A percentile compares a stretch with the other conserved stretches of the same genome.
phyloP scores from a whole-genome alignment of 2,888 invertebrate genomes.

The Opisthograptis luteolata region DNA sequence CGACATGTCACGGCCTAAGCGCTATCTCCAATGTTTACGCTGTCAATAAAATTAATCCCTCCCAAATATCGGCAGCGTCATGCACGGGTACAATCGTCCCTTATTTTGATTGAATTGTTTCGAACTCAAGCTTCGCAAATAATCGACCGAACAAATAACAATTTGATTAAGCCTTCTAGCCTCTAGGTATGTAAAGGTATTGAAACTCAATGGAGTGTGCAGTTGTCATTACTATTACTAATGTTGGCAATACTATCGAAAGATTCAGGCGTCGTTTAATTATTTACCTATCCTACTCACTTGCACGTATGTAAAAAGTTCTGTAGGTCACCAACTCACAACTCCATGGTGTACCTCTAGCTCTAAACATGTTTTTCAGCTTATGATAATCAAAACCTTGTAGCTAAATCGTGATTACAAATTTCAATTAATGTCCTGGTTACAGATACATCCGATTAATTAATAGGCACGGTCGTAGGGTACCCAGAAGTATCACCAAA shows the following conservation, averaged over 20 bases:
- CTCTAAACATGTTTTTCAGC: no score
- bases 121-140: slow-evolving; percentile 73
- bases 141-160: slow-evolving; percentile 68
- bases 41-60: slow-evolving; percentile 76
- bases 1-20: slow-evolving; percentile 56
- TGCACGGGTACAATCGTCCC: slow-evolving; percentile 54
- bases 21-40: slow-evolving; percentile 61
- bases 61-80: slow-evolving; percentile 58
- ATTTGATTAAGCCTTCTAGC: slow-evolving; percentile 53
- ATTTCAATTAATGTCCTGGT: no score
- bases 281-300: no score
- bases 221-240: not conserved
- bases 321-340: no score
- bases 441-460: no score
- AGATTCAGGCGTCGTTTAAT: no score
- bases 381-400: no score
- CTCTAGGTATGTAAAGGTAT: slow-evolving; percentile 7
- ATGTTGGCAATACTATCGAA: not conserved
- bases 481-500: no score
- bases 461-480: no score
- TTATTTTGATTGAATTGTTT: slow-evolving; percentile 77
- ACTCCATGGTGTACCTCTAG: no score
- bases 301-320: no score
- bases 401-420: no score
- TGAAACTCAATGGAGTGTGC: slow-evolving; percentile 17